Percentiles rank a stretch among this genome's conserved stretches.
phyloP scores from a whole-genome alignment of 2,797 vertebrate species.

The Labeo calbasu region DNA sequence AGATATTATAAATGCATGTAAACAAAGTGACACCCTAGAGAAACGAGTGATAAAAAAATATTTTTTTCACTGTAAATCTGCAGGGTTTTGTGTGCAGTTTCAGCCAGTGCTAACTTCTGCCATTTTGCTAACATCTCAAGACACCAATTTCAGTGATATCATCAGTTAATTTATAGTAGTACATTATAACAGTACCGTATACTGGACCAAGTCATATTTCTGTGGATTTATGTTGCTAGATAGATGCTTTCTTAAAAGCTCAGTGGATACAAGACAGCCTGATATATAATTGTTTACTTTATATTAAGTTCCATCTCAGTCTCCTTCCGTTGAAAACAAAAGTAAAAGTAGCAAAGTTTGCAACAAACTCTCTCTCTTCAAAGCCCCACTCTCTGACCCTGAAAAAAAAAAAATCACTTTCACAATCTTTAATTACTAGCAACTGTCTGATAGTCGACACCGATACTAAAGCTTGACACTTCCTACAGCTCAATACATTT shows the following conservation, averaged over 20 bases:
- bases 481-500: constrained; percentile 41
- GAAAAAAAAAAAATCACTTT: neutral
- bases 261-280: neutral
- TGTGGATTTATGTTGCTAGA: neutral
- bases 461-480: constrained; percentile 8
- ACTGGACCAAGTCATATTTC: neutral
- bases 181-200: neutral
- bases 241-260: neutral
- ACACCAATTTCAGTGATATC: neutral
- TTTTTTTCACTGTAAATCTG: neutral
- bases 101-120: neutral
- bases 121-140: neutral
- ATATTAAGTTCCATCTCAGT: neutral
- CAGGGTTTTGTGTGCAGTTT: neutral
- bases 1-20: too few relatives aligned
- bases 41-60: neutral
- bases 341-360: neutral
- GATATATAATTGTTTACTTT: neutral
- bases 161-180: neutral
- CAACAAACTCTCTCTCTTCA: neutral
- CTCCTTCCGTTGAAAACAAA: neutral
- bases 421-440: constrained; percentile 21
- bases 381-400: neutral
- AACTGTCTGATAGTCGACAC: constrained; percentile 16
- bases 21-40: neutral